Percentiles rank a stretch among this genome's conserved stretches.
phyloP scores from a whole-genome alignment of 2,797 vertebrate genomes.

The Argya squamiceps region DNA sequence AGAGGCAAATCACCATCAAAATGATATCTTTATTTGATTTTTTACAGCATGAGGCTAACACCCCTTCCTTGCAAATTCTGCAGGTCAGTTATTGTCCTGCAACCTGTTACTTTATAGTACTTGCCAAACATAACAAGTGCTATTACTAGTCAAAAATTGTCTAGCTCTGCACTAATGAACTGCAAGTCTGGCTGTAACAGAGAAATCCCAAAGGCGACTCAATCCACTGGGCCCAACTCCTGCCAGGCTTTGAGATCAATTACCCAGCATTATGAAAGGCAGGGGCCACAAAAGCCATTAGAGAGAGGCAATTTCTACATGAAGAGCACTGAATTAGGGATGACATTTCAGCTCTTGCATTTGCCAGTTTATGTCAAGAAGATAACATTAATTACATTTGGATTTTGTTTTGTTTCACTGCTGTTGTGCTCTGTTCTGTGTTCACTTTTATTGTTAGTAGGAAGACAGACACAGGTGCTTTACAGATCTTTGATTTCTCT shows the following conservation, averaged over 20 bases:
- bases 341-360: conserved; percentile 61
- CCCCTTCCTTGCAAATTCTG: background rate
- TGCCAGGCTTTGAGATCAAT: conserved; percentile 48
- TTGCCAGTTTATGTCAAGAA: conserved; percentile 57
- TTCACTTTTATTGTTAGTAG: background rate
- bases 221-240: background rate
- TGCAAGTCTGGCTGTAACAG: background rate
- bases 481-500: background rate
- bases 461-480: background rate
- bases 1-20: background rate
- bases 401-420: conserved; percentile 58
- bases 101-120: background rate
- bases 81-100: background rate
- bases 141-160: background rate
- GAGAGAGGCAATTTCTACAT: conserved; percentile 42
- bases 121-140: background rate
- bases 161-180: background rate
- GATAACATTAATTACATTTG: conserved; percentile 64
- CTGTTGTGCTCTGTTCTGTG: conserved; percentile 55
- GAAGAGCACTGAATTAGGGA: conserved; percentile 51
- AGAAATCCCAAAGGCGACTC: conserved; percentile 8
- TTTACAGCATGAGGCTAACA: background rate
- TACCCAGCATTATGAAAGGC: conserved; percentile 48
- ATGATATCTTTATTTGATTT: background rate
- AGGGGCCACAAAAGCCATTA: conserved; percentile 58